Conservation (phyloP, 2,888 invertebrate species). For the Andrena haemorrhoa region DNA sequence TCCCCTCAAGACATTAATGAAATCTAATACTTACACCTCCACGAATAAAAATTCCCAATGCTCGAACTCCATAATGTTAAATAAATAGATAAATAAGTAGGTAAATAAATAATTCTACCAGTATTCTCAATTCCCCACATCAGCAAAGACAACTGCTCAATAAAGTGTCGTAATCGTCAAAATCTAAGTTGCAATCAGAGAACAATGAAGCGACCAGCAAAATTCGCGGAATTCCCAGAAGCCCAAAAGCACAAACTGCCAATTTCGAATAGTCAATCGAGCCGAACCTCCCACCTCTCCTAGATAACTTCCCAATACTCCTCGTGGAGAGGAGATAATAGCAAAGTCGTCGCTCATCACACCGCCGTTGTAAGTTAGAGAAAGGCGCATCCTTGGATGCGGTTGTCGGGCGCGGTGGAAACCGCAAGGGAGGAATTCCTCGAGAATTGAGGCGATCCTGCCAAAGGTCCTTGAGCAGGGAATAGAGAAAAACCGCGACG, state of each 20-base stretch:
- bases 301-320: slow-evolving; percentile 6
- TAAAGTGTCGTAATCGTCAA: no score
- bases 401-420: slow-evolving; percentile 74
- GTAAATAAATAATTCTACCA: no score
- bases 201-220: no score
- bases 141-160: no score
- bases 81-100: no score
- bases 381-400: slow-evolving; percentile 81
- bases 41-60: no score
- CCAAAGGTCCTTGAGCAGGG: slow-evolving; percentile 75
- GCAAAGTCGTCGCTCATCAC: slow-evolving; percentile 12
- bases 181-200: no score
- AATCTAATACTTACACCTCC: no score
- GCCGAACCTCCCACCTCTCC: background rate
- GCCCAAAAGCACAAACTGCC: background rate
- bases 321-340: background rate
- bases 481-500: slow-evolving; percentile 80
- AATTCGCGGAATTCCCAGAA: slow-evolving; percentile 4
- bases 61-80: no score
- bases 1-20: no score
- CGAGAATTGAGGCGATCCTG: slow-evolving; percentile 77
- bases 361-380: slow-evolving; percentile 64
- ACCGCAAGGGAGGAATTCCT: slow-evolving; percentile 80
- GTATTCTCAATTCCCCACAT: no score
- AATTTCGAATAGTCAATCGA: background rate